These are phyloP conservation scores for Lasioglossum lativentre DNA, from an alignment of 2,888 invertebrate genomes.

Conservation along the genomic window DNA sequence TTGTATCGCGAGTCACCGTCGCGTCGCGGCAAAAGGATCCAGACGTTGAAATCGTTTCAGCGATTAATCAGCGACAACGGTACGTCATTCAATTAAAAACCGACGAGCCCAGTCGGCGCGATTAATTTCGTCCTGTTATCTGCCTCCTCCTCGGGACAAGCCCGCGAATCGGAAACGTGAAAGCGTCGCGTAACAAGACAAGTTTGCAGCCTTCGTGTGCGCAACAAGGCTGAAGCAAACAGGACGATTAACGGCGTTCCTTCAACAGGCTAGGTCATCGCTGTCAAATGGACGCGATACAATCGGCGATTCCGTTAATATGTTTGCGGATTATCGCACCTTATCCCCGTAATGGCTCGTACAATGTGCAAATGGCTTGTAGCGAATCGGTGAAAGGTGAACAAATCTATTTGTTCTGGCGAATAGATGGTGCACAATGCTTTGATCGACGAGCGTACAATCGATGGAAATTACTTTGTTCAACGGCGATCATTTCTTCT, in stretches of 20 bases:
- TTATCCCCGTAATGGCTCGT: background rate
- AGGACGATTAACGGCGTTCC: background rate
- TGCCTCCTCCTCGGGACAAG: background rate
- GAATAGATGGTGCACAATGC: no score
- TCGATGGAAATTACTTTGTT: background rate
- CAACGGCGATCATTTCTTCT: no score
- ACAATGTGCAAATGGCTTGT: background rate
- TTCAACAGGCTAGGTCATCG: constrained; percentile 2
- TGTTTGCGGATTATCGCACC: background rate
- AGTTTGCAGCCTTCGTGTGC: background rate
- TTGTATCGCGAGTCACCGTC: background rate
- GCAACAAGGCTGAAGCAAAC: constrained; percentile 9
- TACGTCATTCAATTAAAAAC: background rate
- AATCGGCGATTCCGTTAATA: background rate
- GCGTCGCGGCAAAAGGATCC: background rate
- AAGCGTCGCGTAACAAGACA: background rate
- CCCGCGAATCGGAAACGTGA: background rate
- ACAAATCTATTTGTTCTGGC: background rate
- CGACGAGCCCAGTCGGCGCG: background rate
- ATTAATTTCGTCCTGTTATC: background rate
- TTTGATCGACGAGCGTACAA: background rate
- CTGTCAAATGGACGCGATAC: background rate
- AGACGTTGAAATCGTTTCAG: background rate
- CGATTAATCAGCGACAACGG: background rate
- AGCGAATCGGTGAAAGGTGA: background rate